Evolutionary conservation across 2,888 invertebrate species (phyloP).

Genomic region (Apeira syringaria): DNA sequence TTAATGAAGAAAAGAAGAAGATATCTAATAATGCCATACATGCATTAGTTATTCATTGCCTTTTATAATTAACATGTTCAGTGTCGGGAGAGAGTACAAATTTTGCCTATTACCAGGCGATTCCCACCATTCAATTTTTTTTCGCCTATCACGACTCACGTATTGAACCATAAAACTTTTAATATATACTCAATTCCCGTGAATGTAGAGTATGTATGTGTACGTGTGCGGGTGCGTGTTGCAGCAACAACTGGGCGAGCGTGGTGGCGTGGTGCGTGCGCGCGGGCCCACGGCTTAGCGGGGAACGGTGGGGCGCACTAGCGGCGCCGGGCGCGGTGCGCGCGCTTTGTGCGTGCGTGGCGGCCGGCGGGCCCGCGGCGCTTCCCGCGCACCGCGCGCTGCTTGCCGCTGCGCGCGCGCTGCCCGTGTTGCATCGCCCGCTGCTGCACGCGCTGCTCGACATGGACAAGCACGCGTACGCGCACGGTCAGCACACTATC

Average conservation of each 20-base stretch:
- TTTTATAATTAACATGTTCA: too few species aligned
- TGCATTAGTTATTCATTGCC: too few species aligned
- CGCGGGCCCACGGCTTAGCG: constrained; percentile 38
- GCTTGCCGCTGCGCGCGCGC: constrained; percentile 29
- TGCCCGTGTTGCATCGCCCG: constrained; percentile 46
- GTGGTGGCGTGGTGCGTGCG: constrained; percentile 92
- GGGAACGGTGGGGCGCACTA: constrained; percentile 52
- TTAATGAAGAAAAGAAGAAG: too few species aligned
- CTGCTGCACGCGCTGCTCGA: constrained; percentile 56
- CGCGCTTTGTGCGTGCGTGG: constrained; percentile 43
- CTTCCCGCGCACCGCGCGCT: constrained; percentile 46
- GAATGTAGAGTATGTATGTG: background rate
- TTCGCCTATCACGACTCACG: too few species aligned
- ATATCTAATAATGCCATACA: too few species aligned
- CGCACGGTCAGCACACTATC: constrained; percentile 59
- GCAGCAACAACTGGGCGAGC: constrained; percentile 92
- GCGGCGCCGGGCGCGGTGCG: constrained; percentile 40
- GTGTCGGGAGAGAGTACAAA: too few species aligned
- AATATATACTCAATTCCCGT: too few species aligned
- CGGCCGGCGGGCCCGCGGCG: constrained; percentile 31
- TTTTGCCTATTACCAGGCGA: too few species aligned
- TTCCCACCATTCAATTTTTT: too few species aligned
- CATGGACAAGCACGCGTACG: constrained; percentile 64
- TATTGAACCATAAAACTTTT: too few species aligned
- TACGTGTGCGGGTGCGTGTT: background rate